phyloP scores from a whole-genome alignment of 2,888 invertebrate genomes.

The Dascillus cervinus region DNA sequence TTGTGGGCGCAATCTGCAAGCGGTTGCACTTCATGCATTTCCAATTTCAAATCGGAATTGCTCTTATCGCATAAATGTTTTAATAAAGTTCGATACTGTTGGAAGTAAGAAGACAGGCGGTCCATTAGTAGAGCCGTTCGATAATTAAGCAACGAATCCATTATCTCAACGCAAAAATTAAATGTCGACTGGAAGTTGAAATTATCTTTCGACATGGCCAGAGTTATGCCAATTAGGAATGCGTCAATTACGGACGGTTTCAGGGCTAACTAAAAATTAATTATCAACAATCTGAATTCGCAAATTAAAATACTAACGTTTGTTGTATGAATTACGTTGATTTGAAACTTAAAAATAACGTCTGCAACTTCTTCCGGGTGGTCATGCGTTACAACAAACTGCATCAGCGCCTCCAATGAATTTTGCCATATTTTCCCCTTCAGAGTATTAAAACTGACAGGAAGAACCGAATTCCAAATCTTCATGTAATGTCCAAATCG shows the following conservation, averaged over 20 bases:
- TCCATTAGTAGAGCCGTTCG: conserved; percentile 34
- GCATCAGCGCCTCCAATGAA: no score
- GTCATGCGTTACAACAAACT: no score
- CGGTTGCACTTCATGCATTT: conserved; percentile 17
- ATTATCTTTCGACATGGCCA: conserved; percentile 18
- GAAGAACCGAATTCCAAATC: no score
- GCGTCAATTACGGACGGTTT: conserved; percentile 30
- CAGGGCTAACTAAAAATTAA: conserved; percentile 29
- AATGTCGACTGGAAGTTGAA: conserved; percentile 25
- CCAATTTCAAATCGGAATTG: conserved; percentile 22
- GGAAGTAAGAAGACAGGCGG: conserved; percentile 34
- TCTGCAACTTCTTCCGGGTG: conserved; percentile 25
- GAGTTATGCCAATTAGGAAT: conserved; percentile 25
- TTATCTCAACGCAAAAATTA: conserved; percentile 22
- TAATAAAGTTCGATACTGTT: conserved; percentile 33
- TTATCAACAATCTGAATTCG: conserved; percentile 3
- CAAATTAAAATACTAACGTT: conserved; percentile 25
- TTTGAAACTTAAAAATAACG: conserved; percentile 28
- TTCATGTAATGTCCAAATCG: no score
- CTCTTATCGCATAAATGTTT: conserved; percentile 28
- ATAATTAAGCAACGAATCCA: conserved; percentile 32
- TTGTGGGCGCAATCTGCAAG: conserved; percentile 36
- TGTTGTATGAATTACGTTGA: conserved; percentile 27
- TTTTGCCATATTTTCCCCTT: conserved; percentile 30
- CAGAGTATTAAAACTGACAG: conserved; percentile 29